Conservation (phyloP, 1,140 invertebrate genomes). For the Linepithema humile region DNA sequence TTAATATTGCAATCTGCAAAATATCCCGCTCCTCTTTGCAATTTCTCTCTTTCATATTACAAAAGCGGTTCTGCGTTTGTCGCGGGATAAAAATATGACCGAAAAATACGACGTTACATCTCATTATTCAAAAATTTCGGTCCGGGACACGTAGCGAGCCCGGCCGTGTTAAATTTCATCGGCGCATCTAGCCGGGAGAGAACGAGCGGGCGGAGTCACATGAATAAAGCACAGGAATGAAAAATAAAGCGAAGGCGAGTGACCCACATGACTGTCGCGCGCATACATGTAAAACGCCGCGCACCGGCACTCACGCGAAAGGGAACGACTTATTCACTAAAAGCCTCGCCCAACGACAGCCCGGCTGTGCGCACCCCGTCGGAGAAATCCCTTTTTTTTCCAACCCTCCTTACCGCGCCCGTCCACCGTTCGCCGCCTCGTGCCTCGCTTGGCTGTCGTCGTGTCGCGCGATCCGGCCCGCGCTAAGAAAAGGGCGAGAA, state of each 20-base stretch:
- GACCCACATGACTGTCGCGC: constrained; percentile 60
- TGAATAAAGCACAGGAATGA: constrained; percentile 46
- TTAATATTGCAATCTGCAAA: neutral
- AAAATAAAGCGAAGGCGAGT: constrained; percentile 64
- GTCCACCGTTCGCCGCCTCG: neutral
- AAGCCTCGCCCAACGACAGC: constrained; percentile 38
- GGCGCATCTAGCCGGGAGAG: neutral
- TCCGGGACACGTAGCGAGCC: neutral
- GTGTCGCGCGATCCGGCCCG: neutral
- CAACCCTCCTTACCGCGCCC: neutral
- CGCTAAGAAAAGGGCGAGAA: constrained; percentile 42
- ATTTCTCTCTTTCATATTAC: neutral
- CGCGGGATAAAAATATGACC: neutral
- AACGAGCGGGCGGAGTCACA: neutral
- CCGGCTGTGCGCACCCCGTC: constrained; percentile 10
- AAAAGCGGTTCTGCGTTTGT: neutral
- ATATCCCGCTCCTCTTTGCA: neutral
- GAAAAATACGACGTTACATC: neutral
- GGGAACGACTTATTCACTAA: constrained; percentile 50
- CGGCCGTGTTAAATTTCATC: constrained; percentile 34
- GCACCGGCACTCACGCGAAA: constrained; percentile 53
- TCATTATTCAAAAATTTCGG: constrained; percentile 40
- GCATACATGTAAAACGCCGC: constrained; percentile 61
- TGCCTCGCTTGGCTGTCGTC: constrained; percentile 4
- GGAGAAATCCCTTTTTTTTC: neutral